phyloP scores from a whole-genome alignment of 2,888 invertebrate genomes.

The Synergus laeviventris region DNA sequence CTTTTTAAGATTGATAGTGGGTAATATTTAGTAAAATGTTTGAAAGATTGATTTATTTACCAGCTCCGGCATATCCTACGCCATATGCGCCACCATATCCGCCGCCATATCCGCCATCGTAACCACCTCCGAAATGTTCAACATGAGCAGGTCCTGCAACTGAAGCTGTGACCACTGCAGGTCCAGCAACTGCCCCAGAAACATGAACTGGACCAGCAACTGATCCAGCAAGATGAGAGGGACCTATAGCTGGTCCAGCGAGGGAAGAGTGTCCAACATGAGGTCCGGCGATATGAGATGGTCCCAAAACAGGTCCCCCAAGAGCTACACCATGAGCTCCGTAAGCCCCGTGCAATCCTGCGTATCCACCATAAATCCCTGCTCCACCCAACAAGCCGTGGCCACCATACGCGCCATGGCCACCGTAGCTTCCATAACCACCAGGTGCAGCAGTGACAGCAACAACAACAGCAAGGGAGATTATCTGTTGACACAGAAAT shows the following conservation, averaged over 20 bases:
- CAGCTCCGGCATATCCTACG: slow-evolving; percentile 1
- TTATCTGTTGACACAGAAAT: slow-evolving; percentile 60
- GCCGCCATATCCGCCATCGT: slow-evolving; percentile 58
- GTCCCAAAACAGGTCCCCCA: slow-evolving; percentile 67
- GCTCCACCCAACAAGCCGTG: slow-evolving; percentile 53
- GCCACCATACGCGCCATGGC: slow-evolving; percentile 57
- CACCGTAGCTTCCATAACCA: slow-evolving; percentile 51
- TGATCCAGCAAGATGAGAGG: slow-evolving; percentile 68
- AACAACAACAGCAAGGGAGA: slow-evolving; percentile 63
- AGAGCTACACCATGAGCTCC: slow-evolving; percentile 67
- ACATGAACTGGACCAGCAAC: slow-evolving; percentile 70
- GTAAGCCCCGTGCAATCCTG: slow-evolving; percentile 49
- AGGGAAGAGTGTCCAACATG: slow-evolving; percentile 65
- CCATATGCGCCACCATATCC: slow-evolving; percentile 54
- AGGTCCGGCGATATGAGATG: slow-evolving; percentile 67
- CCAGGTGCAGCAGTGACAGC: slow-evolving; percentile 57
- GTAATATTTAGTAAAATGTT: background rate
- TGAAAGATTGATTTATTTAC: background rate
- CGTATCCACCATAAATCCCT: slow-evolving; percentile 54
- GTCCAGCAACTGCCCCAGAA: slow-evolving; percentile 72
- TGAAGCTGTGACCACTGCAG: slow-evolving; percentile 68
- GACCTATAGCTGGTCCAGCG: slow-evolving; percentile 70
- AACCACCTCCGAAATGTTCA: slow-evolving; percentile 62
- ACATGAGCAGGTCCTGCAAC: slow-evolving; percentile 71
- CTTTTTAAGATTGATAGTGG: too few species aligned